Evolutionary conservation across 2,113 vertebrate species (phyloP), one percentile per base, ranked within the genome.

Genomic region (Pipa parva): DNA sequence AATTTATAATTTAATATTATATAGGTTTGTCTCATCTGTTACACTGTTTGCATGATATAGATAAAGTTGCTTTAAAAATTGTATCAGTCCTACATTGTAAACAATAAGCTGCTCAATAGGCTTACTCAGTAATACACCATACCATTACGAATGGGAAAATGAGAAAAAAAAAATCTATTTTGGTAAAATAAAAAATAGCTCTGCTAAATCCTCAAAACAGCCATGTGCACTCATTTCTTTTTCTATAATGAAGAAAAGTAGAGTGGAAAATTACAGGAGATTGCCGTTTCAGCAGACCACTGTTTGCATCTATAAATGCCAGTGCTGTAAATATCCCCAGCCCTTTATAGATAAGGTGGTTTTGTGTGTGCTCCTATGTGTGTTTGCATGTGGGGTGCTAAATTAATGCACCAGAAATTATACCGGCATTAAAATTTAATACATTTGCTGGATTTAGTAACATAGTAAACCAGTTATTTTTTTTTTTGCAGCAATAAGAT

Each of bases 231-330:
- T 78, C 72, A 73, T 66, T 80, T 36, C 3, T 10, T 12, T 28
- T 52, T 71, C 57, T 77, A 81, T 78, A 80, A 80, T 84, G 78
- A 78, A 83, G 85, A 87, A 87, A 78, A 85, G 77, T 72, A 83
- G 79, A 84, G 80, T 86, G 81, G 83, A 86, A 88, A 89, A 89
- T 82, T 83, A 74, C 65, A 78, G 63, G 75, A 84, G 76, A 80
- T 76, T 81, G 79, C n/a, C n/a, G 67, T 80, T 90, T 83, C 76
- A 72, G 75, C 63, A 82, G 77, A 70, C 69, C 67, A 66, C 68
- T 79, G 69, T 81, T 85, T 83, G 80, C 72, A 76, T 20, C 36
- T 63, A 61, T 64, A 77, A 63, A 63, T 25, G 39, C 13, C 4
- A 25, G 1, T 56, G 80, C 73, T 75, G 63, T 57, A 74, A 73